phyloP scores from a whole-genome alignment of 2,888 invertebrate species.

The Epirrita christyi region DNA sequence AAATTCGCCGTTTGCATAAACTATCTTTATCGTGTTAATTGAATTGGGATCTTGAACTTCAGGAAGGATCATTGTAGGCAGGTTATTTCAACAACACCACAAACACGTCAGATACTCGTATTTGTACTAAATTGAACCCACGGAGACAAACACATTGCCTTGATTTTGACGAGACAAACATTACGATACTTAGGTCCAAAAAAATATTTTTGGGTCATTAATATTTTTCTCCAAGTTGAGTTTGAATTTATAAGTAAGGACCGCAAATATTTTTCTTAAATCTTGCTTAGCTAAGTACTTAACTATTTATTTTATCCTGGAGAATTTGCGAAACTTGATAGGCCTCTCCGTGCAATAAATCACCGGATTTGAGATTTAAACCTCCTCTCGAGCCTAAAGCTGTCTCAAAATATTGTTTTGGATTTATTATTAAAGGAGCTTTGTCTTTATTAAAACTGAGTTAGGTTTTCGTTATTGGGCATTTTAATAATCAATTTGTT shows the following conservation, averaged over 20 bases:
- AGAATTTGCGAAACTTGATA: conserved; percentile 44
- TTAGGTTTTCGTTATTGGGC: conserved; percentile 10
- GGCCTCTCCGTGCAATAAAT: conserved; percentile 60
- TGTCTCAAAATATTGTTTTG: conserved; percentile 19
- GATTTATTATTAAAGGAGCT: conserved; percentile 26
- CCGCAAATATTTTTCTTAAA: conserved; percentile 1
- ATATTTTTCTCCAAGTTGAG: no score
- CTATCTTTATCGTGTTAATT: conserved; percentile 16
- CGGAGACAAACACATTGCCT: no score
- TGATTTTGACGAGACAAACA: conserved; percentile 1
- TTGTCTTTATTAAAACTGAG: conserved; percentile 11
- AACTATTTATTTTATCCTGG: conserved; percentile 18
- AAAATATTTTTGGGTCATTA: no score
- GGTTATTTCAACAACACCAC: no score
- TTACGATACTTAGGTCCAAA: background rate
- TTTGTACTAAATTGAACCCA: no score
- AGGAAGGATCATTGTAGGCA: no score
- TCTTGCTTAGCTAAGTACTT: conserved; percentile 7
- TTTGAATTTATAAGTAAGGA: background rate
- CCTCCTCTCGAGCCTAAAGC: conserved; percentile 42
- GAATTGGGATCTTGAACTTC: conserved; percentile 28
- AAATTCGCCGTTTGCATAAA: conserved; percentile 35
- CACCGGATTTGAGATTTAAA: conserved; percentile 58
- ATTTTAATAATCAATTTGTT: conserved; percentile 2
- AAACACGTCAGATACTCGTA: no score